Evolutionary conservation across 2,113 vertebrate genomes (phyloP), one percentile per base, ranked within the genome.

Genomic region (Gasterosteus aculeatus): DNA sequence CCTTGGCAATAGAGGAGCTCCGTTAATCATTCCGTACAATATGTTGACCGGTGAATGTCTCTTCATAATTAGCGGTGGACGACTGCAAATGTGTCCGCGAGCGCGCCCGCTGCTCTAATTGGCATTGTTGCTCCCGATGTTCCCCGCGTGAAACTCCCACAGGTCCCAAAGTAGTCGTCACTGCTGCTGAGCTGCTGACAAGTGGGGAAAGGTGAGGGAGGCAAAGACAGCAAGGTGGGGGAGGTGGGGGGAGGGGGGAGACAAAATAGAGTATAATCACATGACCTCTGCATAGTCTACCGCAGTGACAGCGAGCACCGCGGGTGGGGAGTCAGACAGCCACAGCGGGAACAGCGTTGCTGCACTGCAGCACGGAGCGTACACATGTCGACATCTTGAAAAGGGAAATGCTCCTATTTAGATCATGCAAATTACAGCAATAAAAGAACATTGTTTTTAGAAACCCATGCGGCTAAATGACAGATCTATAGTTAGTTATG

Each of bases 11-110:
- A 73, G 47, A 81, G 2, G 10, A 62, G 57, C 35, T 19, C 33
- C 9, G 44, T 73, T 64, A 69, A 68, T 87, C 73, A 39, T 38
- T 51, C 54, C 12, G 2, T 77, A 71, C 72, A 61, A 10, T 59
- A 9, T 58, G 54, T 42, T 57, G 74, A 71, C 70, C 70, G 53
- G 35, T 69, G 39, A 61, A 60, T 41, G 35, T 83, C 53, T 26
- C 67, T 69, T 60, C 61, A 54, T 80, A 85, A 85, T 88, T 84
- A 75, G 67, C 66, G 29, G 77, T 29, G 77, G 74, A 70, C 41
- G 26, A 69, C 57, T 70, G 58, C 72, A 31, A 82, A 78, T 62
- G 68, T 57, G 26, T 61, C 67, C 8, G 5, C 7, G 51, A 71
- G 67, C 58, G 31, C 53, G 59, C 76, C 42, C 38, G 0, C 59